These are phyloP conservation scores for Penaeus vannamei DNA, from an alignment of 1,140 invertebrate genomes.

Conservation along the genomic window DNA sequence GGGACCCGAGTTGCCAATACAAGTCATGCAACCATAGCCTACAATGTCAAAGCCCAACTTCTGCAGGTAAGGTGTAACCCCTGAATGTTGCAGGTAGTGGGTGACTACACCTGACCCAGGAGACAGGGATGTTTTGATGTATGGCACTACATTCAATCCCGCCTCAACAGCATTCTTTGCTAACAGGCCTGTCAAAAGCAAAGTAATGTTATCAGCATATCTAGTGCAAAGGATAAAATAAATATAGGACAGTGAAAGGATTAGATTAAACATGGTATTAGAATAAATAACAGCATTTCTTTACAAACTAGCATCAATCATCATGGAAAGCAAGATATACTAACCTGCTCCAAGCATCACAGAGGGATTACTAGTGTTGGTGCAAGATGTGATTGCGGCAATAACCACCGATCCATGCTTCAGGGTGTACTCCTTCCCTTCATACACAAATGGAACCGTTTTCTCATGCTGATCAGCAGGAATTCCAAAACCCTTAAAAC, in stretches of 20 bases:
- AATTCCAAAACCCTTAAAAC: constrained; percentile 96
- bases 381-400: constrained; percentile 97
- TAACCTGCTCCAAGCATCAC: constrained; percentile 69
- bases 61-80: constrained; percentile 88
- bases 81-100: constrained; percentile 91
- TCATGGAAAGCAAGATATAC: not conserved
- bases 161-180: constrained; percentile 95
- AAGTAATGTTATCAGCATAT: not conserved
- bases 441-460: constrained; percentile 83
- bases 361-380: constrained; percentile 96
- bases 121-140: constrained; percentile 96
- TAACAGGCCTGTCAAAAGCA: constrained; percentile 81
- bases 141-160: constrained; percentile 90
- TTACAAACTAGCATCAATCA: too few species aligned
- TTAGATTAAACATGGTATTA: constrained; percentile 4
- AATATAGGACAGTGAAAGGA: not conserved
- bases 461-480: constrained; percentile 78
- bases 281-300: not conserved
- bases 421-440: constrained; percentile 87
- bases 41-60: constrained; percentile 94
- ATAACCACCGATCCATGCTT: constrained; percentile 96
- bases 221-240: constrained; percentile 19
- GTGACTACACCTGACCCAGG: constrained; percentile 98
- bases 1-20: constrained; percentile 96
- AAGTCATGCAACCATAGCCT: constrained; percentile 95